phyloP scores from a whole-genome alignment of 2,113 vertebrate genomes.

The Pseudorectes ferrugineus region DNA sequence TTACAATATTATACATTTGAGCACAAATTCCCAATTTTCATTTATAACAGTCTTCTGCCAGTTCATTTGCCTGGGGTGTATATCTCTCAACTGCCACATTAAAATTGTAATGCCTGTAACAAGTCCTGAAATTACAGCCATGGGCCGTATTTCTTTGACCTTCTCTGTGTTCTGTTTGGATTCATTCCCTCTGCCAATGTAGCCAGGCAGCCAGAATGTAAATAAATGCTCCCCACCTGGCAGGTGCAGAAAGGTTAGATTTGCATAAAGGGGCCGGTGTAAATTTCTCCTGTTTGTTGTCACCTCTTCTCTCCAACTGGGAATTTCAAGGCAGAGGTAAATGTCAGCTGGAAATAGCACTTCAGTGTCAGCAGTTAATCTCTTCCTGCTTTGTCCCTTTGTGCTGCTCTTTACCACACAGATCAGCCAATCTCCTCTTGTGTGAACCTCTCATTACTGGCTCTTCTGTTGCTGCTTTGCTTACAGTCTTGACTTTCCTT shows the following conservation, averaged over 20 bases:
- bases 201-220: not conserved
- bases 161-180: not conserved
- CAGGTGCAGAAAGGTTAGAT: slow-evolving; percentile 54
- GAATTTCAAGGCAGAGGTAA: slow-evolving; percentile 26
- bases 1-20: too few relatives aligned
- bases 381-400: not conserved
- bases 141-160: not conserved
- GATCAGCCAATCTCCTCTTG: not conserved
- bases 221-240: slow-evolving; percentile 8
- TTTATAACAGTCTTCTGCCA: not conserved
- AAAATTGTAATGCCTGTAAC: not conserved
- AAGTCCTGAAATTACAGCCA: not conserved
- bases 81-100: not conserved
- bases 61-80: not conserved
- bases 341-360: slow-evolving; percentile 48
- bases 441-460: not conserved
- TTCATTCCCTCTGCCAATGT: not conserved
- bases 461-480: not conserved
- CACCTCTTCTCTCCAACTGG: not conserved
- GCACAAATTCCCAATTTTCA: too few relatives aligned
- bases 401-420: not conserved
- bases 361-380: not conserved
- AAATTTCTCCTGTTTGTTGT: slow-evolving; percentile 45
- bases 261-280: slow-evolving; percentile 20
- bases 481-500: not conserved